Base-by-base conservation (phyloP, 2,888 invertebrate genomes). In the Andricus curvator region DNA sequence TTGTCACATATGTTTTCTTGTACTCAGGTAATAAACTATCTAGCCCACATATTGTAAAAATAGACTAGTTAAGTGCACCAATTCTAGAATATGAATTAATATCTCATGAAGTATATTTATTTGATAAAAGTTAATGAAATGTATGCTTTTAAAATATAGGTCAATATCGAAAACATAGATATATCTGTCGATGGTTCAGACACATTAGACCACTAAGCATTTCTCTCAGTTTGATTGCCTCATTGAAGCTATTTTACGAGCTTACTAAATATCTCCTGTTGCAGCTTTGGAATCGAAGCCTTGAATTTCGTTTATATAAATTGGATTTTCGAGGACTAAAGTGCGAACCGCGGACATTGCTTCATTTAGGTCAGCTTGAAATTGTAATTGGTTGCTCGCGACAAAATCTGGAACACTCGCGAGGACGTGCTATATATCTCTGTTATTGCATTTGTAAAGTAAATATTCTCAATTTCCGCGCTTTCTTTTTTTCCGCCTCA, bases 391-490 rank as follows among this genome's bases (percentile, higher is more conserved):
- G 48, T 70, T 51, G 25, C 48, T 29, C 48, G 29, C 29, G 51
- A 70, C 33, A 70, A 70, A 56, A 70, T 70, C 11, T 51, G 51
- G 70, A 70, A 70, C 51, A n/a, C 70, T 20, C 51, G 11, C 70
- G 51, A 70, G 70, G 70, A 70, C 51, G 70, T 11, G 48, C 33
- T 70, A 44, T 68, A 44, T 68, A 51, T 70, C 48, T 70, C 25
- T 70, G 70, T 56, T 70, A 70, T 70, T 70, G 25, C 70, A 70
- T 29, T 70, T 29, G 70, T 44, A 70, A 70, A 70, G 51, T 70
- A 70, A 70, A 70, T 70, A 70, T n/a, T 29, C 41, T 9, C 70
- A 29, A 29, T 70, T 70, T 51, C 48, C 48, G 29, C 25, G 48
- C 68, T 68, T 68, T 68, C 68, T 70, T 70, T 51, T 70, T 51